Base-by-base conservation (phyloP, 2,797 vertebrate genomes). In the Ciconia nigra region DNA sequence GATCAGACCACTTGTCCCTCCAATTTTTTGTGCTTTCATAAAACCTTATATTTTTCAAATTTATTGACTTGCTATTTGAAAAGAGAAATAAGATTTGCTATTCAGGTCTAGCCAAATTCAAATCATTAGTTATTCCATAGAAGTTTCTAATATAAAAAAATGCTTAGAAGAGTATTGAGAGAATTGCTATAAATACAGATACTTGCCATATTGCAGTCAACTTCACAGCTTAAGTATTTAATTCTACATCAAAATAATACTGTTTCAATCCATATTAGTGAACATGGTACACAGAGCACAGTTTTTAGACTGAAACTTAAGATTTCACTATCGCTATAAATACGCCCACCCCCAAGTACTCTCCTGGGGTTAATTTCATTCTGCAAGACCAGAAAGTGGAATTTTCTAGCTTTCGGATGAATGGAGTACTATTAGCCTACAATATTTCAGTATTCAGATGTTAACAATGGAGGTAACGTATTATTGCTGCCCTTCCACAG, bases 271-370 rank as follows among this genome's bases (percentile, higher is more conserved):
- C 10, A 47, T 29, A 24, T 28, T 70, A 70, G 7, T 46, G 17
- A 89, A 62, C 66, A 86, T 11, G 13, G 57, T 33, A 59, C 15
- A 67, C 15, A 67, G 5, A 58, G 20, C 8, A 78, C 6, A 63
- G n/a, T 52, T 81, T 82, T 76, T 76, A 79, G 29, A 83, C 3
- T 52, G 29, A 74, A 74, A 90, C 51, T 61, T 63, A 69, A 58
- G 26, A 62, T 71, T 63, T 92, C 28, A 83, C 11, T 86, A 17
- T n/a, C 51, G 35, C 12, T 83, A 28, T 18, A 67, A 85, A 79
- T 46, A 71, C 1, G 0, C 1, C 4, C 13, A 42, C 2, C 3
- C 4, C 8, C 25, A 61, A 47, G 19, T 26, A 69, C 21, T 54
- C 10, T 47, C 39, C 44, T 10, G 46, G 58, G 13, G 35, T 46